Evolutionary conservation across 2,797 vertebrate genomes (phyloP).

Genomic region (Trachurus trachurus): DNA sequence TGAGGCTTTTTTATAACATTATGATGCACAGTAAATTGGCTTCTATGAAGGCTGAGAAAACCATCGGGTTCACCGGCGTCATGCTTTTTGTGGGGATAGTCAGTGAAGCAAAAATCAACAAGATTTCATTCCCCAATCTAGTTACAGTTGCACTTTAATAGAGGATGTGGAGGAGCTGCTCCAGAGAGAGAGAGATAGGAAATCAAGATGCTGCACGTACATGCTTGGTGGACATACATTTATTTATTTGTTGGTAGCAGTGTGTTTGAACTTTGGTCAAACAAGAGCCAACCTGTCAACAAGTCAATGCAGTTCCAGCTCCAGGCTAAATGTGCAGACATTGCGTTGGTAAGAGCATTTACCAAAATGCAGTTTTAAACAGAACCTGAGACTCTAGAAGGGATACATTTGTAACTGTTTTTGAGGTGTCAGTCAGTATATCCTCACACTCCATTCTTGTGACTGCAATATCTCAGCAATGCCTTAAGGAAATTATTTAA

Average conservation of each 20-base stretch:
- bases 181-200: neutral
- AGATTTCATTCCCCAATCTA: neutral
- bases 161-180: neutral
- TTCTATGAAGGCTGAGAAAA: neutral
- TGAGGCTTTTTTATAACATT: slow-evolving; percentile 15
- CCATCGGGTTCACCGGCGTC: neutral
- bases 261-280: neutral
- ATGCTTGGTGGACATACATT: too few relatives aligned
- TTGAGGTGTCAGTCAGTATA: too few relatives aligned
- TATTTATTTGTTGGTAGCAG: too few relatives aligned
- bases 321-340: too few relatives aligned
- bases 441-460: too few relatives aligned
- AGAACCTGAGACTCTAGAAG: too few relatives aligned
- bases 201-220: too few relatives aligned
- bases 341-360: too few relatives aligned
- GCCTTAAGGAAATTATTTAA: too few relatives aligned
- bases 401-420: too few relatives aligned
- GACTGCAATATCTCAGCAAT: too few relatives aligned
- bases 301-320: neutral
- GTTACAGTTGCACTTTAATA: neutral
- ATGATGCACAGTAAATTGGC: slow-evolving; percentile 7
- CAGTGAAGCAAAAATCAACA: neutral
- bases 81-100: neutral
- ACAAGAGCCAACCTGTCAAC: neutral
- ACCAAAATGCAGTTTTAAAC: too few relatives aligned